Evolutionary conservation across 2,888 invertebrate species (phyloP), one percentile per base, ranked within the genome.

Genomic region (Drosophila picticornis): DNA sequence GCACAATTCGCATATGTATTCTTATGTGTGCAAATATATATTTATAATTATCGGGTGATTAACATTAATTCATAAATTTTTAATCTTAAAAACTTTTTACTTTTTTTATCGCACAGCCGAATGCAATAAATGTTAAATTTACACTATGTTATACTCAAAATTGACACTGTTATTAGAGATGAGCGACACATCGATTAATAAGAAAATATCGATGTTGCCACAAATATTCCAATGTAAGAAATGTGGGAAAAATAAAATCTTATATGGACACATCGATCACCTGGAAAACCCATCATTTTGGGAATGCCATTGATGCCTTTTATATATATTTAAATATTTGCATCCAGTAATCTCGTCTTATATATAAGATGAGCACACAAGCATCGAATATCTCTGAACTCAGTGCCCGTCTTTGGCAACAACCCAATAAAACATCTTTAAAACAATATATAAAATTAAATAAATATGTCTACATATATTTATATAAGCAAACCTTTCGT

Each of bases 41-140:
- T 38, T 10, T 48, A 43, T 61, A 58, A 27, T 31, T 53, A 43
- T 52, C 48, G 48, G 55, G n/a, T 46, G 19, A 40, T 50, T 48
- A 22, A 61, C 34, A 68, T 60, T 46, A 55, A 50, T 68, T 72
- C 53, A 22, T 50, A 57, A 10, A 63, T 38, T 55, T 66, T 32
- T 50, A 32, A 5, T 32, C 36, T 40, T 43, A 10, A 34, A 48
- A 60, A 46, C 19, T 50, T 38, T 34, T 68, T 64, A 60, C 46
- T 68, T 56, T 64, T 63, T 78, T 68, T 65, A 53, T 75, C 72
- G 38, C 75, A 77, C 74, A 58, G 62, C 77, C 66, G 60, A 58
- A 77, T 60, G 66, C 61, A 77, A 66, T 63, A 61, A 55, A 75
- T 74, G 70, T 74, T 67, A 67, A 70, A 67, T 63, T 66, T 40